Conservation (phyloP, 1,140 invertebrate genomes). For the Neotoxoptera formosana region DNA sequence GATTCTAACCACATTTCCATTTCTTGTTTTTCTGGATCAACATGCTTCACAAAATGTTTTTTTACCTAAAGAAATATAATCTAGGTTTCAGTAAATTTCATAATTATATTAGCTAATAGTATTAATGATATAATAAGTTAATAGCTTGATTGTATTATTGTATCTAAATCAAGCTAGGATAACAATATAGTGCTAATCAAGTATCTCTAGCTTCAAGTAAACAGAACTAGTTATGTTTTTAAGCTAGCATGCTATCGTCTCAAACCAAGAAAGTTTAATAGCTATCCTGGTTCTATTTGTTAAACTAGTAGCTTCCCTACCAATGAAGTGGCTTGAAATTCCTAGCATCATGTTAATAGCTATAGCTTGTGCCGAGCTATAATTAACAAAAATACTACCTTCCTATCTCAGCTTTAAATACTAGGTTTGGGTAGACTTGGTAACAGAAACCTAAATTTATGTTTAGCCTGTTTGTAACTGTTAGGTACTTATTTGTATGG, state of each 20-base stretch:
- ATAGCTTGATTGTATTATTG: background rate
- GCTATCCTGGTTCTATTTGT: too few species aligned
- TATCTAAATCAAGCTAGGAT: background rate
- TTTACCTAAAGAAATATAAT: conserved; percentile 72
- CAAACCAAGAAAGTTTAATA: background rate
- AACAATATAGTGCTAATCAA: background rate
- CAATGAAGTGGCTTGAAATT: too few species aligned
- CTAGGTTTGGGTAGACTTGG: background rate
- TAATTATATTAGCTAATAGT: background rate
- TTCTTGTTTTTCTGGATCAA: conserved; percentile 81
- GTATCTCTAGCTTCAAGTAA: background rate
- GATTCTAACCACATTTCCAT: conserved; percentile 96
- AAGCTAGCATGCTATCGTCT: background rate
- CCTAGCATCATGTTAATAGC: too few species aligned
- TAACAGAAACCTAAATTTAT: background rate
- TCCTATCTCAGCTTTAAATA: background rate
- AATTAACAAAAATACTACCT: background rate
- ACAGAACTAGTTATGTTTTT: background rate
- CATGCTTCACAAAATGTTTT: conserved; percentile 86
- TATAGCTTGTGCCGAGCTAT: too few species aligned
- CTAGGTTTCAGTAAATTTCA: background rate
- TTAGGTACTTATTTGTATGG: background rate
- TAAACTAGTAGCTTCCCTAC: background rate
- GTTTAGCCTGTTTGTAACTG: background rate
- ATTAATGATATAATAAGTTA: too few species aligned